phyloP scores from a whole-genome alignment of 2,888 invertebrate genomes.

The Epirrhoe alternata region DNA sequence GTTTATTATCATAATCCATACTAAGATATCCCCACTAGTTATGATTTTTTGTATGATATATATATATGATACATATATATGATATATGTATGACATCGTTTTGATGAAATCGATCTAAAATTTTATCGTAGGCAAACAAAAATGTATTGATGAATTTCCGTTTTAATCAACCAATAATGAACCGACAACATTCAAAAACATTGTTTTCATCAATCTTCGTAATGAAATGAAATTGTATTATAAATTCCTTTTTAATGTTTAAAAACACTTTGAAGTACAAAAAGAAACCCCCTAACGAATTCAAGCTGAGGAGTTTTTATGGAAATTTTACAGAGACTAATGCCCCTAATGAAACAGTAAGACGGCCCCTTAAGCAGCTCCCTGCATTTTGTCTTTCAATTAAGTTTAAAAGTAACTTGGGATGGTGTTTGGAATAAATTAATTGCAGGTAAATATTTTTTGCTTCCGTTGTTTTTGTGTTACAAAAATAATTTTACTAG shows the following conservation, averaged over 20 bases:
- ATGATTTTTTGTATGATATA: no score
- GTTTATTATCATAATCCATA: no score
- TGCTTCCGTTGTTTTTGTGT: neutral
- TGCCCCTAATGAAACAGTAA: slow-evolving; percentile 60
- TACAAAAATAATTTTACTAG: no score
- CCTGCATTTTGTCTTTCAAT: slow-evolving; percentile 57
- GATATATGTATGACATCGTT: no score
- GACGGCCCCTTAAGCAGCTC: slow-evolving; percentile 48
- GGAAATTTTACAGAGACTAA: slow-evolving; percentile 49
- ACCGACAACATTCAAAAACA: no score
- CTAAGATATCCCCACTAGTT: no score
- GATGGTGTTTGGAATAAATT: slow-evolving; percentile 44
- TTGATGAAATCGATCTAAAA: no score
- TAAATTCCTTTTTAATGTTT: slow-evolving; percentile 13
- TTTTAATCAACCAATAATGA: no score
- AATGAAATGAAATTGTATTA: neutral
- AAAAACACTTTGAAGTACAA: slow-evolving; percentile 32
- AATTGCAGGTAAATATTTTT: neutral
- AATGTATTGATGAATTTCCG: no score
- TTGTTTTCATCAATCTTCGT: no score
- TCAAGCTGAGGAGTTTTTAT: slow-evolving; percentile 45
- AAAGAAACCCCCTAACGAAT: slow-evolving; percentile 46
- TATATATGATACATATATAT: no score
- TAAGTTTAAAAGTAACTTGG: slow-evolving; percentile 49
- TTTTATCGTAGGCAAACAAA: no score